Base-by-base conservation (phyloP, 2,888 invertebrate genomes). In the Athrips mouffetella region DNA sequence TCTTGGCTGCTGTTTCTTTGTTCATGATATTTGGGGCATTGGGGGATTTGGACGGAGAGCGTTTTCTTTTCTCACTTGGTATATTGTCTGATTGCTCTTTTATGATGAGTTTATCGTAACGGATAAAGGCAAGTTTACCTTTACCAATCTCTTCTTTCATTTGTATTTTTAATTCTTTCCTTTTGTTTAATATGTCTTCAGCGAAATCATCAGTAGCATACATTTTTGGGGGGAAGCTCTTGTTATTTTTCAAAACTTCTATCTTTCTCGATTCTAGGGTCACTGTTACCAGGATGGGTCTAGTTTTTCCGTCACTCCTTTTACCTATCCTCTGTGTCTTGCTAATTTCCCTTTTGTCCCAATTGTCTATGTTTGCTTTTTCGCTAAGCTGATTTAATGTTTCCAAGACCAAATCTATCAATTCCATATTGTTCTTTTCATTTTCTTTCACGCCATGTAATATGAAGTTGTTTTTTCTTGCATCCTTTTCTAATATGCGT, bases 301-400 rank as follows among this genome's bases (percentile, higher is more conserved):
- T 40, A 8, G 13, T 18, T 25, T 41, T 47, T 6, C 27, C 23
- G 2, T 15, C 10, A 1, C 11, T n/a, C 18, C 23, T 40, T 15
- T 41, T 47, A 5, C 47, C 47, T 2, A 47, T 1, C 15, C 47
- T 29, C 2, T 20, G 16, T 7, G 13, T 37, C 8, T 37, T 11
- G 10, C 48, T 48, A n/a, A 48, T 42, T 29, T 45, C 45, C 39
- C 48, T 45, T 37, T 37, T 49, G 21, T 49, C 48, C 25, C 18
- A 49, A 8, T 44, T 11, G 5, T 29, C 6, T 16, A 18, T 23
- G 8, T 7, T 11, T n/a, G 16, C 11, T 13, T 23, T 23, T 7
- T 42, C 18, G 11, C 41, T 35, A n/a, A 20, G 8, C 8, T 40
- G 10, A 25, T 49, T 49, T 3, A 49, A 18, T 11, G 8, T 49